These are phyloP conservation scores for Crotalus viridis DNA, from an alignment of 2,113 vertebrate genomes.

Conservation along the genomic window DNA sequence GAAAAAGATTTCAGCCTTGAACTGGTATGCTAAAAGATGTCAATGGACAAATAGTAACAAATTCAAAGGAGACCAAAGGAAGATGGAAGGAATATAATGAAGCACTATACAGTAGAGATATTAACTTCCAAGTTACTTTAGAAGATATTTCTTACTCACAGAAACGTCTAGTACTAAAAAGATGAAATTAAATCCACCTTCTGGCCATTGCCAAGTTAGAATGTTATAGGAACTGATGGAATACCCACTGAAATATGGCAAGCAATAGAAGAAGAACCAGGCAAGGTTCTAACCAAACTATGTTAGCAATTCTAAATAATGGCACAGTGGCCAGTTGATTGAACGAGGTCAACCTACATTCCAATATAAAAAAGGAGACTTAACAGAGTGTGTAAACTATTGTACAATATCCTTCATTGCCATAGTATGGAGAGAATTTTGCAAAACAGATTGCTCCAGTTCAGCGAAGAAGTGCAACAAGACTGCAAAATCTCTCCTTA, in stretches of 20 bases:
- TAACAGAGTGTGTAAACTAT: neutral
- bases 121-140: neutral
- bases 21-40: neutral
- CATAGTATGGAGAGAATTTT: neutral
- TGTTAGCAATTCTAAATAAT: neutral
- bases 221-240: neutral
- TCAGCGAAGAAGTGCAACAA: neutral
- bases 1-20: neutral
- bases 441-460: neutral
- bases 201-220: neutral
- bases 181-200: neutral
- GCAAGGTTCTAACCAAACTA: neutral
- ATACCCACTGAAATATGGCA: neutral
- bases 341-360: neutral
- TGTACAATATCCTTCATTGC: neutral
- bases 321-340: neutral
- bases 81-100: neutral
- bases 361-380: neutral
- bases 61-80: neutral
- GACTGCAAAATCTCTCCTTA: neutral
- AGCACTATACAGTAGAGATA: neutral
- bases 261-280: neutral
- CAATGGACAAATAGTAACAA: neutral
- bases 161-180: neutral
- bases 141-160: neutral